phyloP scores from a whole-genome alignment of 2,888 invertebrate species.

The Hydroisotoma schaefferi region DNA sequence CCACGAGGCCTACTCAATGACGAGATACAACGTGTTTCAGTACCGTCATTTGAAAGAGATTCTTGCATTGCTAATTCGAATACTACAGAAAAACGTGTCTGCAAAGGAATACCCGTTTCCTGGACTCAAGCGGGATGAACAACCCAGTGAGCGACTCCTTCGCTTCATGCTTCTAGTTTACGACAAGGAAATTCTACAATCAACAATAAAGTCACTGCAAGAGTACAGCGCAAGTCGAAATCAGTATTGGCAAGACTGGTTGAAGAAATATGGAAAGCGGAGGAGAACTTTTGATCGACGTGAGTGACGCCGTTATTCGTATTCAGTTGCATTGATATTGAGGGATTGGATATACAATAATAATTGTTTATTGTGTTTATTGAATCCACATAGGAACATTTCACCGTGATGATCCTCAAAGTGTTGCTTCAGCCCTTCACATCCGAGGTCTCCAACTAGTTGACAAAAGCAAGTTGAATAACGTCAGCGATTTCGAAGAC shows the following conservation, averaged over 20 bases:
- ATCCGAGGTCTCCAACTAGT: constrained; percentile 36
- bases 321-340: background rate
- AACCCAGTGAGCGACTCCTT: constrained; percentile 35
- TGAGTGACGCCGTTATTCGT: constrained; percentile 16
- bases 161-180: constrained; percentile 41
- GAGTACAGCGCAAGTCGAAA: constrained; percentile 32
- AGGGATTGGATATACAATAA: too few species aligned
- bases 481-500: constrained; percentile 30
- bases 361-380: background rate
- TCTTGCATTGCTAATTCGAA: constrained; percentile 21
- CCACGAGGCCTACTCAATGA: constrained; percentile 46
- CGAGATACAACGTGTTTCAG: constrained; percentile 45
- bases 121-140: constrained; percentile 22
- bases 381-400: constrained; percentile 35
- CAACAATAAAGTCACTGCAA: constrained; percentile 25
- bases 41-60: constrained; percentile 44
- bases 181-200: constrained; percentile 28
- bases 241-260: constrained; percentile 38
- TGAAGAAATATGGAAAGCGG: constrained; percentile 23
- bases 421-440: constrained; percentile 47
- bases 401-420: constrained; percentile 40
- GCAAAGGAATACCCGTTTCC: constrained; percentile 23
- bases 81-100: background rate
- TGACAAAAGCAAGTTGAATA: constrained; percentile 15
- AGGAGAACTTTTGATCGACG: constrained; percentile 45